Conservation (phyloP, 2,888 invertebrate genomes). For the Hedya salicella region DNA sequence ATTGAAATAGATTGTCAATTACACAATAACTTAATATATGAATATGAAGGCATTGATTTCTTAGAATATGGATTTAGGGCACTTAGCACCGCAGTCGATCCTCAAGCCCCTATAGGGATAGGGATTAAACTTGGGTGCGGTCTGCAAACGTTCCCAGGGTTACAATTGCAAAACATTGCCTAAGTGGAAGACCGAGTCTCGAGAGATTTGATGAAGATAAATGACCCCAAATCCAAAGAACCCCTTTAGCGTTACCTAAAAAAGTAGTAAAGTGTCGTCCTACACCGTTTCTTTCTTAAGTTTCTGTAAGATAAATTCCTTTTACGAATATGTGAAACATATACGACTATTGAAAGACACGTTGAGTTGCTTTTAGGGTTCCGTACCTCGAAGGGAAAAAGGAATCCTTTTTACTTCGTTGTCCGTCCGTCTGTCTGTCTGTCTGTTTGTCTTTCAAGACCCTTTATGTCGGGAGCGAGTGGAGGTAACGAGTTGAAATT, state of each 20-base stretch:
- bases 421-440: too few species aligned
- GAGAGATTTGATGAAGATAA: constrained; percentile 28
- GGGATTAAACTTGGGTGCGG: neutral
- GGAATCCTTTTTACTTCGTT: too few species aligned
- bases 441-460: too few species aligned
- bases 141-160: neutral
- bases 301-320: constrained; percentile 23
- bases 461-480: too few species aligned
- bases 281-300: constrained; percentile 11
- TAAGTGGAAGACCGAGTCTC: constrained; percentile 18
- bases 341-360: neutral
- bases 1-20: too few species aligned
- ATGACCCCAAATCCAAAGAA: constrained; percentile 14
- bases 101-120: neutral
- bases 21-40: too few species aligned
- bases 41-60: too few species aligned
- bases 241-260: constrained; percentile 18
- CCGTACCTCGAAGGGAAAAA: too few species aligned
- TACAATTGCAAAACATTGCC: constrained; percentile 19
- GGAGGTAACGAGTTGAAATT: too few species aligned
- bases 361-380: neutral
- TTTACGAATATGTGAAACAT: constrained; percentile 3
- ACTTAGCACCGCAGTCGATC: neutral
- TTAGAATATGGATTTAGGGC: too few species aligned
- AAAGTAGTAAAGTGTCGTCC: constrained; percentile 22